Evolutionary conservation across 37 sponge, comb jelly and placozoan genomes (phyloP).

Genomic region (Hormiphora californensis): DNA sequence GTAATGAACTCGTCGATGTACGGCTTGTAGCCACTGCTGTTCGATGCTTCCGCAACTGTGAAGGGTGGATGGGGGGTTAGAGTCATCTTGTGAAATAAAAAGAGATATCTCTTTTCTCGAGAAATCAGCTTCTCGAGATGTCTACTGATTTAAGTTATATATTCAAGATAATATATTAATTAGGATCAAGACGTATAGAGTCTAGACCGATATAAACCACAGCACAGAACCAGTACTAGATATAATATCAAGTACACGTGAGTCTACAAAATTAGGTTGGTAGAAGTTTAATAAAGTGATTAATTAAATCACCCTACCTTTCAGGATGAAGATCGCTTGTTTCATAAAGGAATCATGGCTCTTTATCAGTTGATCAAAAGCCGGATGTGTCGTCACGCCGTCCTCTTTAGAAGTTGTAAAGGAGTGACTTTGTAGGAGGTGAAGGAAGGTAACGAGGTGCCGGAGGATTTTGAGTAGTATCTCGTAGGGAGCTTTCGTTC

Average conservation of each 20-base stretch:
- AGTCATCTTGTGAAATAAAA: no score
- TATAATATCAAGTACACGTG: no score
- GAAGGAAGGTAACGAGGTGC: neutral
- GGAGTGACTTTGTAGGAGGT: neutral
- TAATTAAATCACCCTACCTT: neutral
- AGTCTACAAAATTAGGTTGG: no score
- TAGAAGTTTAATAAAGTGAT: no score
- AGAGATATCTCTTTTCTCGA: no score
- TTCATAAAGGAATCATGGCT: slow-evolving; percentile 9
- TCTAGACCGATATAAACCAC: no score
- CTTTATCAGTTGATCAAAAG: slow-evolving; percentile 21
- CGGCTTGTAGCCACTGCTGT: slow-evolving; percentile 38
- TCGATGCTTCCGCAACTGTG: slow-evolving; percentile 29
- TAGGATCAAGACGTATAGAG: no score
- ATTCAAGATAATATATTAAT: no score
- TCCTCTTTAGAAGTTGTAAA: slow-evolving; percentile 34
- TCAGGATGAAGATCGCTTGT: slow-evolving; percentile 22
- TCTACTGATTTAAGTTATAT: no score
- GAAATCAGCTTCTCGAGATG: no score
- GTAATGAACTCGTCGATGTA: slow-evolving; percentile 51
- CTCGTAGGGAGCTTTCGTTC: slow-evolving; percentile 21
- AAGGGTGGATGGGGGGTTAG: no score
- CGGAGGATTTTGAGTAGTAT: slow-evolving; percentile 31
- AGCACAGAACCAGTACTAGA: no score
- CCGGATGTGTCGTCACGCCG: slow-evolving; percentile 1